Base-by-base conservation (phyloP, 2,888 invertebrate species). In the Gymnosoma rotundatum region DNA sequence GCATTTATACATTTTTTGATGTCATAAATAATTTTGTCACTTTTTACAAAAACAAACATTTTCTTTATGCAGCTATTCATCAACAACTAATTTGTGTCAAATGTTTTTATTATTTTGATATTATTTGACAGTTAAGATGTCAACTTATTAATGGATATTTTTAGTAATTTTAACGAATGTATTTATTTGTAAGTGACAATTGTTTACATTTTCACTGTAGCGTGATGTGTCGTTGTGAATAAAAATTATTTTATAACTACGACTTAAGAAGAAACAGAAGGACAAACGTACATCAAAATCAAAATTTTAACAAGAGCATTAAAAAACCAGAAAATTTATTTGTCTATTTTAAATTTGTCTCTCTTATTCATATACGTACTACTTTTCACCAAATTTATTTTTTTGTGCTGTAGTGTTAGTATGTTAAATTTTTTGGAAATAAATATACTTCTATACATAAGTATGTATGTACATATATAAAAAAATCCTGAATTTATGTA, bases 81-180 rank as follows among this genome's bases (percentile, higher is more conserved):
- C 12, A 80, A 72, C 78, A 84, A 60, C 69, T 86, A 83, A 86
- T 86, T 81, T 86, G 64, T 85, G 83, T 87, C 82, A 85, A 85
- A 82, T 64, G 16, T 14, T 63, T 69, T 50, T 52, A 36, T 50
- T 67, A 66, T 67, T 67, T 45, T 61, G 14, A 36, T 70, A 21
- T 82, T 67, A 48, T 81, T 66, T 84, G 83, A 84, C 84, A 86
- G 79, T 84, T 83, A 73, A 83, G 75, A 80, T 80, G 85, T 78
- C 84, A 83, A 73, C 76, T 64, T 73, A 58, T 75, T 76, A 85
- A 84, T 81, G 63, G 61, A 75, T 50, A 38, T 80, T 58, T 82
- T 81, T 82, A 72, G 63, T 82, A 82, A 79, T 25, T 54, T 73
- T 84, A 60, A n/a, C 12, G 12, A 42, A 42, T 12, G 7, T 42